A percentile compares a stretch with the other conserved stretches of the same genome.
Evolutionary conservation across 2,888 invertebrate genomes (phyloP).

Genomic region (Drosophila dives): DNA sequence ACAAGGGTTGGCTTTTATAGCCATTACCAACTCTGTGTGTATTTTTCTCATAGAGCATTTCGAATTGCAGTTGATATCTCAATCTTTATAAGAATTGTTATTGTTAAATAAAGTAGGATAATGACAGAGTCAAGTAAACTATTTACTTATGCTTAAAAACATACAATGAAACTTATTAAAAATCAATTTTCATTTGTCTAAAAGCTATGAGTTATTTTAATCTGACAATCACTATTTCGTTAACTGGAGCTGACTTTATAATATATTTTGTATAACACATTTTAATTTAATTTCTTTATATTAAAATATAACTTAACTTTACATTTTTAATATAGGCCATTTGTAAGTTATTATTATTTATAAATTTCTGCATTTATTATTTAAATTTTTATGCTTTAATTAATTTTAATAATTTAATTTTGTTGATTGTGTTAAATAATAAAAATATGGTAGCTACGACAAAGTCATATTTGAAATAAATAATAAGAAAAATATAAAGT

Average conservation of each 20-base stretch:
- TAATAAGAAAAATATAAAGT: neutral
- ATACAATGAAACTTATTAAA: neutral
- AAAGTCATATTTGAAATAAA: neutral
- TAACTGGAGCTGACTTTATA: neutral
- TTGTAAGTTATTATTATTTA: neutral
- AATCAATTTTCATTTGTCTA: neutral
- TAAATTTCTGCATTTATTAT: neutral
- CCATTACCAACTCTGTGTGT: constrained; percentile 20
- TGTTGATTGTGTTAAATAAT: neutral
- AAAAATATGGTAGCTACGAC: neutral
- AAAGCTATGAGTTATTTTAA: neutral
- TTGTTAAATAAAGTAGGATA: neutral
- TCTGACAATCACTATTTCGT: neutral
- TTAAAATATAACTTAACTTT: accelerated
- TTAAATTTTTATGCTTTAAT: accelerated
- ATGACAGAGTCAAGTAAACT: neutral
- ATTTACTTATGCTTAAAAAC: neutral
- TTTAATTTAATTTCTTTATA: neutral
- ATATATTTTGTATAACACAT: neutral
- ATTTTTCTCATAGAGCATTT: constrained; percentile 7
- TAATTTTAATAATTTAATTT: no score
- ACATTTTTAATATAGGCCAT: neutral
- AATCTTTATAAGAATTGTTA: neutral
- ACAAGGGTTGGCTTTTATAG: constrained; percentile 26
- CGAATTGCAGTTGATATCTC: neutral